Evolutionary conservation across 53 echinoderm and acorn worm genomes (phyloP), one percentile per base, ranked within the genome.

Genomic region (Astropecten irregularis): DNA sequence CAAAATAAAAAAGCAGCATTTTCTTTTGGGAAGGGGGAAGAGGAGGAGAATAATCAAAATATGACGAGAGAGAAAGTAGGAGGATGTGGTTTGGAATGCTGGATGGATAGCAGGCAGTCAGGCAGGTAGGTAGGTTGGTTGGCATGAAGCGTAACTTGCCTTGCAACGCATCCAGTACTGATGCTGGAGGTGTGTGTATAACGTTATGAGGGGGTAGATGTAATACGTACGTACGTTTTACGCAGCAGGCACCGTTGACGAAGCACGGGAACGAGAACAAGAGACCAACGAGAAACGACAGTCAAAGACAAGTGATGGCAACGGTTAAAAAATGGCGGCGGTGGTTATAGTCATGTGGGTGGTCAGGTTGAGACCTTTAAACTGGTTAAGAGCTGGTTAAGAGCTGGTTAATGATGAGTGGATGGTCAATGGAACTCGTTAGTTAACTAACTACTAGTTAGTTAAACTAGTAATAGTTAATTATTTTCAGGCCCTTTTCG

Each of bases 131-230:
- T 76, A 76, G n/a, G n/a, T n/a, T n/a, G n/a, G n/a, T n/a, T 11
- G 42, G 34, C 42, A 60, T 57, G 67, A 50, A 64, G 81, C 70
- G 62, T 82, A 73, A 97, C 97, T 97, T 97, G 97, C 97, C 97
- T 97, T 97, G 7, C 91, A 86, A 65, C 87, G 91, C 84, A 97
- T 94, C 97, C 97, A 97, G 81, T 97, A 93, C 62, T 97, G 97
- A 91, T 97, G 97, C 97, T 93, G 87, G 50, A 61, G 82, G 84
- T 67, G 82, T 47, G 64, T 44, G 49, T n/a, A n/a, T n/a, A n/a
- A n/a, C n/a, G 11, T 42, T 8, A 42, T 40, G 23, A 61, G 51
- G 87, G 73, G 59, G 69, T 60, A 79, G 46, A 64, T 63, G 48
- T 30, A 49, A 20, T 37, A 84, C 58, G 60, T 44, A 69, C 71